Conservation (phyloP, 2,888 invertebrate genomes). For the Phoronis australis region DNA sequence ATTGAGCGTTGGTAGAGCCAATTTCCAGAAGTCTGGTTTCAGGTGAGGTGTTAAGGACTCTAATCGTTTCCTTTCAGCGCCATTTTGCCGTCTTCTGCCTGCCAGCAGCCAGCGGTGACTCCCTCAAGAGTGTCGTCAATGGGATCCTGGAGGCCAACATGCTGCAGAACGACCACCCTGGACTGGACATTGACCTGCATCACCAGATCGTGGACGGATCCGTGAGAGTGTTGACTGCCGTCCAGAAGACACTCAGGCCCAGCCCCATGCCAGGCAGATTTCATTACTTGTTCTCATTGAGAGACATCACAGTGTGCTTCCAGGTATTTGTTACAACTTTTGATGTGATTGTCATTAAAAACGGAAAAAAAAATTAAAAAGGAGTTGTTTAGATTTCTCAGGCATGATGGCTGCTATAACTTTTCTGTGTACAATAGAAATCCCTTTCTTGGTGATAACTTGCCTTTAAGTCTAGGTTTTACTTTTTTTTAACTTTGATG, state of each 20-base stretch:
- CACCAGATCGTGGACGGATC: constrained; percentile 43
- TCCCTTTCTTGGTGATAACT: too few relatives aligned
- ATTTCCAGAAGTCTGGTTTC: too few relatives aligned
- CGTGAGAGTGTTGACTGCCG: constrained; percentile 37
- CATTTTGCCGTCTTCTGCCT: constrained; percentile 51
- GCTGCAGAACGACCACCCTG: constrained; percentile 40
- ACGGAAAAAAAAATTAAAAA: too few relatives aligned
- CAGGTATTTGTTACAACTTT: too few relatives aligned
- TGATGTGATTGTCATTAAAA: too few relatives aligned
- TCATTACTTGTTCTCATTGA: constrained; percentile 50
- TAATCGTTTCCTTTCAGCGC: constrained; percentile 30
- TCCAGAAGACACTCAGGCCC: constrained; percentile 43
- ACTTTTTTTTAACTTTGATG: too few relatives aligned
- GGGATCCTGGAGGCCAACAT: constrained; percentile 50
- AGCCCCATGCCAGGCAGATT: constrained; percentile 45
- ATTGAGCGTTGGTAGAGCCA: too few relatives aligned
- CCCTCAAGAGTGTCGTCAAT: constrained; percentile 41
- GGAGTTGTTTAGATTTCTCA: too few relatives aligned
- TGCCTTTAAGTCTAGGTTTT: too few relatives aligned
- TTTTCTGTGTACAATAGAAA: too few relatives aligned
- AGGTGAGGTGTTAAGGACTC: not conserved
- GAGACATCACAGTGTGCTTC: constrained; percentile 46
- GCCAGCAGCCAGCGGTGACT: constrained; percentile 40
- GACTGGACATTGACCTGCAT: constrained; percentile 46
- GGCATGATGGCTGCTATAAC: too few relatives aligned